phyloP scores from a whole-genome alignment of 2,113 vertebrate species.

The Vimba vimba region DNA sequence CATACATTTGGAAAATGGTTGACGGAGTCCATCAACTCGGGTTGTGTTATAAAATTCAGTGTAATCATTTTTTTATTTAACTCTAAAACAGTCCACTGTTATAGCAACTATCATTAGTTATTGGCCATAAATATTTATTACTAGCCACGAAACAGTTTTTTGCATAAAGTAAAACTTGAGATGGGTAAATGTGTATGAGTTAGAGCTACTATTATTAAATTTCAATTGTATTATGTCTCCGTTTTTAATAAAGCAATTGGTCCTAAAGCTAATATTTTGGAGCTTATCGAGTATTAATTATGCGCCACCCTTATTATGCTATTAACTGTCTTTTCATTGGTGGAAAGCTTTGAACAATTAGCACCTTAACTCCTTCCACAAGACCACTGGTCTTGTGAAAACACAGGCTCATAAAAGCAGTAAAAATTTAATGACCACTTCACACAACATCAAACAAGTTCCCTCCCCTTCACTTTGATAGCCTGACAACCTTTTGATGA shows the following conservation, averaged over 20 bases:
- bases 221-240: neutral
- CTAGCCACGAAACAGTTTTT: neutral
- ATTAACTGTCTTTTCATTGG: neutral
- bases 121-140: neutral
- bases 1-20: conserved; percentile 1
- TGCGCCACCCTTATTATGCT: neutral
- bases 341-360: conserved; percentile 20
- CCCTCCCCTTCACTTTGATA: conserved; percentile 74
- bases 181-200: neutral
- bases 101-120: neutral
- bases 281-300: neutral
- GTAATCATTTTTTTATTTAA: neutral
- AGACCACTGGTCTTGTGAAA: neutral
- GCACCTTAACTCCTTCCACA: neutral
- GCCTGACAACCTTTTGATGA: conserved; percentile 83
- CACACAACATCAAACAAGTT: conserved; percentile 60
- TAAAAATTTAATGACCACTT: conserved; percentile 62
- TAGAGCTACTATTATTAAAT: neutral
- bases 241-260: neutral
- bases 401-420: conserved; percentile 50
- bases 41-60: neutral
- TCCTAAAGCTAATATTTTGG: neutral
- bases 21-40: neutral
- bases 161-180: neutral
- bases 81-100: neutral